Evolutionary conservation across 2,888 invertebrate species (phyloP), one percentile per base, ranked within the genome.

Genomic region (Pecten maximus): DNA sequence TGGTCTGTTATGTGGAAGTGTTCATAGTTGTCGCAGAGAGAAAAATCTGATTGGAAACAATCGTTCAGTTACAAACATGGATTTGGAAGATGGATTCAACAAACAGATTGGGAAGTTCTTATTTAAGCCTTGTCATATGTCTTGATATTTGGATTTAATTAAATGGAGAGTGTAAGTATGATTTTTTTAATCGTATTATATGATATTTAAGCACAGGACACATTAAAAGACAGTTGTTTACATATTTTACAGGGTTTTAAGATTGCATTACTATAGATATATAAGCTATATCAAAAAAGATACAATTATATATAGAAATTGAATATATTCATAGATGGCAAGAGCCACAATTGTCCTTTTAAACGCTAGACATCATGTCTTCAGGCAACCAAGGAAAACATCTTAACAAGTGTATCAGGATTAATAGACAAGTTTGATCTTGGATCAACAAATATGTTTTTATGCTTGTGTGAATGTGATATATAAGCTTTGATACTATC

Each of bases 121-220:
- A 10, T 74, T 35, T 74, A 10, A 12, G 16, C 74, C 74, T 74
- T 35, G 15, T 15, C 74, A 6, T 44, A 44, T 74, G 74, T 74
- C 35, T 74, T 44, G 23, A 74, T 74, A 74, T 35, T 74, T 74
- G 74, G 74, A 74, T 35, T 35, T 74, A 74, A 35, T 74, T 74
- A 74, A 74, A 74, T 74, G 74, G 74, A 74, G 74, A 74, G 15
- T 74, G 74, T 74, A 74, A 74, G 74, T 74, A 74, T 74, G 28
- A 28, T 35, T 28, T 74, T 54, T 54, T n/a, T n/a, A n/a, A n/a
- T n/a, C n/a, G n/a, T n/a, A n/a, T n/a, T n/a, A n/a, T n/a, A n/a
- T n/a, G n/a, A n/a, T n/a, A n/a, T n/a, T n/a, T n/a, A n/a, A n/a
- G n/a, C n/a, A n/a, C n/a, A n/a, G n/a, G n/a, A n/a, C n/a, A n/a